Conservation (phyloP, 2,888 invertebrate species). For the Sinopyrophorus schimmeli region DNA sequence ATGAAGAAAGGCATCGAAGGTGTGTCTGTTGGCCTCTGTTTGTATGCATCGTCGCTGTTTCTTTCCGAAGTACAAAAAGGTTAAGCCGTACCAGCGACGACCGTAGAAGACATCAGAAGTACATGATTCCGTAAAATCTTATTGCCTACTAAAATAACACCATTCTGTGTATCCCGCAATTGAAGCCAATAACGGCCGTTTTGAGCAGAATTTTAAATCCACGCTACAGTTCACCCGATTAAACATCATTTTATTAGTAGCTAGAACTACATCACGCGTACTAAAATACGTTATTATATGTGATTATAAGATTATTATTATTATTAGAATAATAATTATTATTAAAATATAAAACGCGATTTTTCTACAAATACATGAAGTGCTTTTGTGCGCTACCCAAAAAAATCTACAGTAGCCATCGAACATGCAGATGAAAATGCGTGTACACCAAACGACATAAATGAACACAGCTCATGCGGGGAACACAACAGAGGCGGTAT, state of each 20-base stretch:
- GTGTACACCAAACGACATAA: constrained; percentile 32
- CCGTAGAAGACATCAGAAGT: no score
- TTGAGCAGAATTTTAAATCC: constrained; percentile 40
- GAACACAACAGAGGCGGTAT: constrained; percentile 47
- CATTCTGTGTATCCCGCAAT: constrained; percentile 34
- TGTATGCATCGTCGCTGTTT: no score
- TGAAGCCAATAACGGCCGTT: constrained; percentile 29
- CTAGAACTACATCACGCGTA: constrained; percentile 52
- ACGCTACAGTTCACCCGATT: constrained; percentile 34
- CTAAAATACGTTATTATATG: constrained; percentile 53
- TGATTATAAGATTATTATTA: constrained; percentile 36
- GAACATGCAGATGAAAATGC: constrained; percentile 44
- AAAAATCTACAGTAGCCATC: constrained; percentile 52
- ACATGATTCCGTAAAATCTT: constrained; percentile 19
- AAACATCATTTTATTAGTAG: constrained; percentile 46
- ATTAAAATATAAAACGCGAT: constrained; percentile 55
- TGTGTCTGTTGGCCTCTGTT: no score
- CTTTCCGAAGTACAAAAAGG: no score
- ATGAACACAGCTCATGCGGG: constrained; percentile 45
- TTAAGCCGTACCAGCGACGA: no score
- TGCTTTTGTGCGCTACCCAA: constrained; percentile 52
- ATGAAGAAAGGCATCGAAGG: no score
- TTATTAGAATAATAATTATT: constrained; percentile 17
- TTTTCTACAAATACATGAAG: constrained; percentile 44
- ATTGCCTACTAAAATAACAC: constrained; percentile 32